A percentile compares a stretch with the other conserved stretches of the same genome.
Conservation (phyloP, 1,140 invertebrate species). For the Drosophila willistoni region DNA sequence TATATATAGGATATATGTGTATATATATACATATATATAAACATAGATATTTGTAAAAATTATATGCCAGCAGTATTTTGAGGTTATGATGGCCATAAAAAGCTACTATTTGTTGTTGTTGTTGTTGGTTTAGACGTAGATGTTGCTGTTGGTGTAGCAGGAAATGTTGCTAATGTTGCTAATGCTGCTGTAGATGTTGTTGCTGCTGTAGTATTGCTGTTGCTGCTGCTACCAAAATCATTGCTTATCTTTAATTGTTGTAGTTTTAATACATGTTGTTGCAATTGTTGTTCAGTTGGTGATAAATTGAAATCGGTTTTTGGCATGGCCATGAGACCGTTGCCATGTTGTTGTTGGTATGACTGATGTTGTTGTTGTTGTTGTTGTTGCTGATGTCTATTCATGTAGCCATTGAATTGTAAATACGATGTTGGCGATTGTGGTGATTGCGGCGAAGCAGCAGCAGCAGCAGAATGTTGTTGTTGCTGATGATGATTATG, state of each 20-base stretch:
- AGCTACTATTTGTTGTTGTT: conserved; percentile 38
- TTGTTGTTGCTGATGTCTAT: conserved; percentile 13
- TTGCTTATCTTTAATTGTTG: conserved; percentile 22
- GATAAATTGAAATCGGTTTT: conserved; percentile 17
- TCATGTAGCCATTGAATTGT: not conserved
- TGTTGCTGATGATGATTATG: not conserved
- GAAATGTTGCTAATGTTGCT: conserved; percentile 15
- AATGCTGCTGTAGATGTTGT: conserved; percentile 30
- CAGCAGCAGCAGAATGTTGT: not conserved
- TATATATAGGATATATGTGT: conserved; percentile 26
- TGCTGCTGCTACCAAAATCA: conserved; percentile 11
- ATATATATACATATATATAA: conserved; percentile 33
- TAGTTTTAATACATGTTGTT: conserved; percentile 19
- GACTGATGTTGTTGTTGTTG: conserved; percentile 24
- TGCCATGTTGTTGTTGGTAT: not conserved
- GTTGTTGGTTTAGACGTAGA: not conserved
- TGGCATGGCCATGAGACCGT: not conserved
- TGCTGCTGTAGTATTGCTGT: conserved; percentile 24
- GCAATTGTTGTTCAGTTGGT: conserved; percentile 20
- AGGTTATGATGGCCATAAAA: conserved; percentile 67
- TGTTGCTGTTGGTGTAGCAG: not conserved
- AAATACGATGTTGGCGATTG: not conserved
- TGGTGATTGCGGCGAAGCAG: not conserved
- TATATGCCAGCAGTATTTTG: conserved; percentile 33
- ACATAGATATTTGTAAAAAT: conserved; percentile 10